A percentile compares a stretch with the other conserved stretches of the same genome.
These are phyloP conservation scores for Telmatherina bonti DNA, from an alignment of 2,797 vertebrate species.

Conservation along the genomic window DNA sequence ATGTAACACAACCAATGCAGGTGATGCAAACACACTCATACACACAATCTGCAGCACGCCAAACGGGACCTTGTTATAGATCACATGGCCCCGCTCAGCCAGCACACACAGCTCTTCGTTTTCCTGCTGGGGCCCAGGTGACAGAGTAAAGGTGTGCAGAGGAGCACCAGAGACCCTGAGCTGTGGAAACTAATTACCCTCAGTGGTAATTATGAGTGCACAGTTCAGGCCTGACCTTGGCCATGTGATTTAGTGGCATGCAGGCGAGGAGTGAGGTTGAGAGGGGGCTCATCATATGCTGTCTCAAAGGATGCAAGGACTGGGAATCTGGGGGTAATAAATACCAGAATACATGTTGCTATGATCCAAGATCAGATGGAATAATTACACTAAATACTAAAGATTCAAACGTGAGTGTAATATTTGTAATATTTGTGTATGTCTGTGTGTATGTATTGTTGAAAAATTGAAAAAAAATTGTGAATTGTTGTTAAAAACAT, in stretches of 20 bases:
- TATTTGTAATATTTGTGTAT: too few species aligned
- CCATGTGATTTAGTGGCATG: conserved; percentile 58
- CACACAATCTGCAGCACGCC: conserved; percentile 45
- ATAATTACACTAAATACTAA: too few species aligned
- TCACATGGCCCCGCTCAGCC: conserved; percentile 42
- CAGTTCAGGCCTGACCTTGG: conserved; percentile 75
- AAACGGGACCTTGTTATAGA: conserved; percentile 70
- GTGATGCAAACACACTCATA: conserved; percentile 27
- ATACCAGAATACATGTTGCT: background rate
- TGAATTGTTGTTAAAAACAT: too few species aligned
- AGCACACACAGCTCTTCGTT: conserved; percentile 56
- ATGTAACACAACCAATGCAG: conserved; percentile 66
- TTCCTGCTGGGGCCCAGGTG: conserved; percentile 64
- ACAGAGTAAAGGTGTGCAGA: conserved; percentile 75
- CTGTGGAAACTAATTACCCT: conserved; percentile 83
- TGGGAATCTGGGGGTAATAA: background rate
- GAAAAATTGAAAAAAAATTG: too few species aligned
- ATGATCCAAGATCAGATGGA: too few species aligned
- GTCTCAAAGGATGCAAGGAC: conserved; percentile 9
- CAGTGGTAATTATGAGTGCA: conserved; percentile 80
- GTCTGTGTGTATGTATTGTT: too few species aligned
- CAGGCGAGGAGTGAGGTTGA: background rate
- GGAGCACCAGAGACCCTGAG: conserved; percentile 69
- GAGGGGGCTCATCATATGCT: conserved; percentile 12
- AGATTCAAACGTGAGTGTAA: too few species aligned